These are phyloP conservation scores for Zaprionus vittiger DNA, from an alignment of 1,140 invertebrate genomes.

Conservation along the genomic window DNA sequence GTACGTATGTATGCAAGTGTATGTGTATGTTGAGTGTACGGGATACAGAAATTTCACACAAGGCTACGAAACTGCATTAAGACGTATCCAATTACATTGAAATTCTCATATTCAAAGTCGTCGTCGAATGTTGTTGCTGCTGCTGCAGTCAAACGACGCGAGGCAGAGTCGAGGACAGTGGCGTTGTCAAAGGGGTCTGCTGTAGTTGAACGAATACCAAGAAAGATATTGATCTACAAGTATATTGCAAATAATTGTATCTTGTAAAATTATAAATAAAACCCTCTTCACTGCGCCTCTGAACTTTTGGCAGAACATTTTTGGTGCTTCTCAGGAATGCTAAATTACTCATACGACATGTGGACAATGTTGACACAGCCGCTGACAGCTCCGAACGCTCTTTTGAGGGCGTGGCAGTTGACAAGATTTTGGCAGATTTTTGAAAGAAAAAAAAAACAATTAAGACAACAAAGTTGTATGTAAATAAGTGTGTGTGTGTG, in stretches of 20 bases:
- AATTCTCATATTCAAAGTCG: conserved; percentile 69
- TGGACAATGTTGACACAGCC: conserved; percentile 46
- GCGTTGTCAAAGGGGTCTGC: conserved; percentile 7
- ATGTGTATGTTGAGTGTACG: conserved; percentile 11
- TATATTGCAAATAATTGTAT: background rate
- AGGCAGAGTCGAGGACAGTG: conserved; percentile 17
- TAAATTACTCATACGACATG: conserved; percentile 77
- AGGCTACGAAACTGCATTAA: conserved; percentile 64
- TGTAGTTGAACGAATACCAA: background rate
- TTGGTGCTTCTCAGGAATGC: conserved; percentile 62
- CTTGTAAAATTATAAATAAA: background rate
- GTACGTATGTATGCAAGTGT: background rate
- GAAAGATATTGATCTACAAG: background rate
- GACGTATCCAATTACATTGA: conserved; percentile 69
- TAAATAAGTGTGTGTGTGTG: background rate
- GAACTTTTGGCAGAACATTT: conserved; percentile 19
- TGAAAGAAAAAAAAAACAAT: conserved; percentile 12
- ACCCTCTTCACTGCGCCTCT: conserved; percentile 6
- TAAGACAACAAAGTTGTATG: conserved; percentile 5
- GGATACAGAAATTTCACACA: conserved; percentile 70
- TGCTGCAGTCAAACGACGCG: conserved; percentile 27
- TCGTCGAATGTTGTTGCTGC: conserved; percentile 18
- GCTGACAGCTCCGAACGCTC: conserved; percentile 48
- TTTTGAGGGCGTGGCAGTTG: conserved; percentile 29
- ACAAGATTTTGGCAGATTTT: conserved; percentile 27